Evolutionary conservation across 2,113 vertebrate genomes (phyloP), one percentile per base, ranked within the genome.

Genomic region (Maccullochella peelii): DNA sequence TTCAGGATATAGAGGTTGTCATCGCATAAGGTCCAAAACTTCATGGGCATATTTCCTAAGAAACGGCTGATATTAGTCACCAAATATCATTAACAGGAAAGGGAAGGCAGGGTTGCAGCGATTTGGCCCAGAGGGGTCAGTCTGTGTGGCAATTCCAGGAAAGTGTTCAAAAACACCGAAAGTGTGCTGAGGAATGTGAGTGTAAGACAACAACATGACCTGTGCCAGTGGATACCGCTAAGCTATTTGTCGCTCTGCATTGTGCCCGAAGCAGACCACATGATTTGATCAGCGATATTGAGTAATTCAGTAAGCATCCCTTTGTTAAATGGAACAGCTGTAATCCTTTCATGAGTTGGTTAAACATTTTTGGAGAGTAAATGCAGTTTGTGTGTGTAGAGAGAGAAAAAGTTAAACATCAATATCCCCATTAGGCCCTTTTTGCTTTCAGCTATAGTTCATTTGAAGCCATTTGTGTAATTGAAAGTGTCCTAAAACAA

Each of bases 131-230:
- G 1, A 10, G 36, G 52, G 44, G 57, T 49, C 42, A 74, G 9
- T 52, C 27, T 91, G 79, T 81, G 84, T 80, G 78, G 74, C 58
- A 84, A 21, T 82, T 68, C 87, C 94, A 91, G 85, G 88, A 92
- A 90, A 90, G 70, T 68, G 82, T 79, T 80, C 16, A 66, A 23
- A 83, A 88, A 67, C 80, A 63, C 42, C 42, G 72, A 77, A 38
- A 78, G 40, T 55, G 68, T 67, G 61, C 66, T 63, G 12, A 82
- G 86, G 78, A 89, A 88, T 86, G 83, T 55, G 49, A 44, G 69
- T 42, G 67, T 69, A 33, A 8, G 38, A 73, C 66, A 65, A 69
- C 27, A 71, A 57, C 38, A 6, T 6, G 36, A 50, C 12, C 27
- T 59, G 50, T 83, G 73, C 72, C 77, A 79, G 36, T 5, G 12